phyloP scores from a whole-genome alignment of 2,888 invertebrate genomes.

The Serripes groenlandicus region DNA sequence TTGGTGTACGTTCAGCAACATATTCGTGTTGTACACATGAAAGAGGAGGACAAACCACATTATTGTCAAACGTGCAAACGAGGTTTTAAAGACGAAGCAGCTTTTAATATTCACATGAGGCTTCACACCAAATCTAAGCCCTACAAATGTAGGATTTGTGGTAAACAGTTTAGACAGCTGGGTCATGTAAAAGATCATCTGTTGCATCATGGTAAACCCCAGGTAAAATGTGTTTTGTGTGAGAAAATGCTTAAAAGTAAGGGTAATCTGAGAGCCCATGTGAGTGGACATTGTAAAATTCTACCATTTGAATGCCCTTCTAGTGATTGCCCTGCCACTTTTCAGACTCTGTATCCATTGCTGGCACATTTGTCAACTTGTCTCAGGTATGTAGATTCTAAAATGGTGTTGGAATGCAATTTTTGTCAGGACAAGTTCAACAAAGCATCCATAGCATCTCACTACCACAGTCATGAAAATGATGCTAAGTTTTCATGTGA shows the following conservation, averaged over 20 bases:
- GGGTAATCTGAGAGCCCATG: slow-evolving; percentile 17
- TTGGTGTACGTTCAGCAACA: slow-evolving; percentile 35
- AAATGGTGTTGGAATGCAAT: slow-evolving; percentile 13
- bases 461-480: slow-evolving; percentile 35
- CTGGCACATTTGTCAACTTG: slow-evolving; percentile 10
- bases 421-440: slow-evolving; percentile 23
- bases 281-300: slow-evolving; percentile 33
- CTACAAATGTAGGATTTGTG: slow-evolving; percentile 52
- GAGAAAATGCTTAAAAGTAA: slow-evolving; percentile 26
- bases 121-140: slow-evolving; percentile 48
- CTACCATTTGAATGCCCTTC: slow-evolving; percentile 42
- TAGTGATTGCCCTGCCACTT: slow-evolving; percentile 8
- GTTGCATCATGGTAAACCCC: slow-evolving; percentile 29
- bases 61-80: slow-evolving; percentile 50
- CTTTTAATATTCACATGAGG: slow-evolving; percentile 50
- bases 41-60: slow-evolving; percentile 44
- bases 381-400: neutral
- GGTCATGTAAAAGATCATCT: slow-evolving; percentile 56
- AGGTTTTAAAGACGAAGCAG: slow-evolving; percentile 48
- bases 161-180: slow-evolving; percentile 45
- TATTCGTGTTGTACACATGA: slow-evolving; percentile 48
- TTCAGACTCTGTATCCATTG: slow-evolving; percentile 7
- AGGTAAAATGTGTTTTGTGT: slow-evolving; percentile 34
- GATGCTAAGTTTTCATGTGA: slow-evolving; percentile 38
- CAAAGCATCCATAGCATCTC: neutral